Evolutionary conservation across 2,797 vertebrate species (phyloP), one percentile per base, ranked within the genome.

Genomic region (Phyllotis vaccarum): DNA sequence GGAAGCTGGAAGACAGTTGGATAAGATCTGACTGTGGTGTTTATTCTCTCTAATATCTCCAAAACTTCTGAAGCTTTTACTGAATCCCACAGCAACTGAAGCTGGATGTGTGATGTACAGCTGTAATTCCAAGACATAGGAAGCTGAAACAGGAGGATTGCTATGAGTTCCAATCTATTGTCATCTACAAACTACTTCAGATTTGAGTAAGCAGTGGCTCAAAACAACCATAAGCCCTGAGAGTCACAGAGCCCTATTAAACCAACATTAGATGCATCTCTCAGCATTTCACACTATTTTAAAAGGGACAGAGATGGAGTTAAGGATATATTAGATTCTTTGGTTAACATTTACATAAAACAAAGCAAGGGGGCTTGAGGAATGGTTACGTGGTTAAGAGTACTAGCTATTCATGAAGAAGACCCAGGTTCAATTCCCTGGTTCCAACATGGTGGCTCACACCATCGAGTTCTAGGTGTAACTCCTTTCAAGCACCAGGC

Each of bases 341-440:
- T 85, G 80, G 80, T 62, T 82, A 79, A 62, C 54, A 94, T 89
- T 90, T 75, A 78, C 96, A 96, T 27, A 27, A 43, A 43, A 7
- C 24, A 34, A 2, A 2, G 43, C 43, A n/a, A 52, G 21, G 46
- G 21, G 21, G 46, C 31, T 85, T 7, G 31, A 86, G 62, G 9
- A 43, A n/a, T 16, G 21, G 43, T 34, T 24, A 24, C n/a, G 82
- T 68, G 31, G 19, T 24, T 64, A 34, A 49, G 60, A 66, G 81
- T 2, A 66, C 31, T 49, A 19, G 19, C 43, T 66, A 19, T 24
- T 27, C 40, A 27, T 43, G 17, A 19, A 66, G 82, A 68, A 68
- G 46, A 86, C 43, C 43, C 62, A n/a, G 13, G 21, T 52, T 86
- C 31, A n/a, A 9, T 24, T n/a, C 43, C 31, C 31, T 31, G 22